Evolutionary conservation across 1,140 invertebrate genomes (phyloP).

Genomic region (Paramacrobiotus metropolitanus): DNA sequence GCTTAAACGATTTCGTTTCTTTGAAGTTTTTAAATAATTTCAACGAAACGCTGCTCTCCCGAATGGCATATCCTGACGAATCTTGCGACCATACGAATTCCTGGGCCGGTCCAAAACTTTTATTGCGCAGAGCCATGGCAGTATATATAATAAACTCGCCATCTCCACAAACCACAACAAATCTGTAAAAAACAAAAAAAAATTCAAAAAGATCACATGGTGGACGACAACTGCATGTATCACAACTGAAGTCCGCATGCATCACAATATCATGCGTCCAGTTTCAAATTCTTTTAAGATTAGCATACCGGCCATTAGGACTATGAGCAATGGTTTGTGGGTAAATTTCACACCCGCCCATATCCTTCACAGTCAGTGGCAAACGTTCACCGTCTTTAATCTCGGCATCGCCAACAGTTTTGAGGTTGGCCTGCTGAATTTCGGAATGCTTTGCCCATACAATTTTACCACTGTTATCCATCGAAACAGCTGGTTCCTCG

Average conservation of each 20-base stretch:
- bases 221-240: too few species aligned
- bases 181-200: conserved; percentile 28
- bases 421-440: conserved; percentile 89
- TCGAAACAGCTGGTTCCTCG: conserved; percentile 94
- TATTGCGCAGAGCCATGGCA: conserved; percentile 91
- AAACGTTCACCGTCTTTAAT: conserved; percentile 75
- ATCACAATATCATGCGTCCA: too few species aligned
- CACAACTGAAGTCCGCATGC: too few species aligned
- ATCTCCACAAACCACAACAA: conserved; percentile 96
- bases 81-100: conserved; percentile 98
- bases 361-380: conserved; percentile 80
- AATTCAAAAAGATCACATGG: too few species aligned
- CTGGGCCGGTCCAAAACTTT: conserved; percentile 88
- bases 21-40: conserved; percentile 97
- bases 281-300: too few species aligned
- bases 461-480: conserved; percentile 94
- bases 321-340: conserved; percentile 95
- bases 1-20: conserved; percentile 77
- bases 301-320: conserved; percentile 61
- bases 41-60: conserved; percentile 66
- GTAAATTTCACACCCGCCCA: conserved; percentile 98
- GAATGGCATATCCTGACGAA: conserved; percentile 71
- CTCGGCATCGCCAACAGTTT: conserved; percentile 29
- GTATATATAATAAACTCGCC: conserved; percentile 99
- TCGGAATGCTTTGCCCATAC: conserved; percentile 96